Percentiles rank a stretch among this genome's conserved stretches.
Conservation (phyloP, 2,113 vertebrate genomes). For the Scophthalmus maximus region DNA sequence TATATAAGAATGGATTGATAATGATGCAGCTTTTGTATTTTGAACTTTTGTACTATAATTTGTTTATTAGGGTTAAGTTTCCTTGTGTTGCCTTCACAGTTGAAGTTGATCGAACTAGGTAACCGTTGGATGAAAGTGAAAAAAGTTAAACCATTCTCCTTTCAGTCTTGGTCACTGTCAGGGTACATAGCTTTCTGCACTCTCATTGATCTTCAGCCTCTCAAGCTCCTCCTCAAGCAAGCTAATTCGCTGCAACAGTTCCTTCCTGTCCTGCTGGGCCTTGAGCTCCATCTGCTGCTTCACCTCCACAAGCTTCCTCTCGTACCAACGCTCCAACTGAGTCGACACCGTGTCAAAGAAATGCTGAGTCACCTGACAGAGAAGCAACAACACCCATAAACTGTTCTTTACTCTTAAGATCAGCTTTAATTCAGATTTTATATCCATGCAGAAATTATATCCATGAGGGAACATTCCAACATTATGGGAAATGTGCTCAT, state of each 20-base stretch:
- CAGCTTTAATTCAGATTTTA: no score
- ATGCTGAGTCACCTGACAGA: conserved; percentile 85
- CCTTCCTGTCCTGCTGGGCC: conserved; percentile 85
- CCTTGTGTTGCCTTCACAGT: no score
- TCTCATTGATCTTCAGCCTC: conserved; percentile 85
- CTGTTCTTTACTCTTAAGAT: no score
- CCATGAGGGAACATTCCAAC: no score
- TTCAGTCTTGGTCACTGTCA: not conserved
- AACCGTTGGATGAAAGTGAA: no score
- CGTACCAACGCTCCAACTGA: conserved; percentile 94
- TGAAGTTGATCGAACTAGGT: no score
- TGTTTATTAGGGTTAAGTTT: no score
- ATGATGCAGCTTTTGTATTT: no score
- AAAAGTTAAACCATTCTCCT: not conserved
- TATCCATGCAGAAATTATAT: no score
- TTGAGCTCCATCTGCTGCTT: conserved; percentile 84
- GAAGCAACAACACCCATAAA: no score
- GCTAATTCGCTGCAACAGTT: conserved; percentile 86
- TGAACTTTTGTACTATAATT: no score
- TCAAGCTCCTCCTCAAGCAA: conserved; percentile 89
- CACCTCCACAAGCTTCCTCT: conserved; percentile 89
- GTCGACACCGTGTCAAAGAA: conserved; percentile 93
- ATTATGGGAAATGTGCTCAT: not conserved
- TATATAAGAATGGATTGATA: no score
- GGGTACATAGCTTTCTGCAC: conserved; percentile 64